Evolutionary conservation across 2,797 vertebrate genomes (phyloP).

Genomic region (Hoplostethus atlanticus): DNA sequence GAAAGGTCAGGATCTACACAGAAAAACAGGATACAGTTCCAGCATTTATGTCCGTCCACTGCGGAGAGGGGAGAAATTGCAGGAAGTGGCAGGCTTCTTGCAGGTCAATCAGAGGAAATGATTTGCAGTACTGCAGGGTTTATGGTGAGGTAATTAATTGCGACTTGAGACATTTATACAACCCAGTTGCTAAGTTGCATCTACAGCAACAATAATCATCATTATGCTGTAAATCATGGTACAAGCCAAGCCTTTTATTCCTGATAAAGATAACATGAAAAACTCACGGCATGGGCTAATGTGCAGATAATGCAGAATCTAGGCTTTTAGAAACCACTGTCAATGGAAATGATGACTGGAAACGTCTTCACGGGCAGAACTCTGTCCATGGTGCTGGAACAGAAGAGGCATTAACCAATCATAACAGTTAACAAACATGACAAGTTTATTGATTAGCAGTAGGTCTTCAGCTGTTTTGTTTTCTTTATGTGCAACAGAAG

Average conservation of each 20-base stretch:
- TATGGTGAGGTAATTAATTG: constrained; percentile 44
- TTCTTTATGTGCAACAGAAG: too few species aligned
- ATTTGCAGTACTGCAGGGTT: constrained; percentile 26
- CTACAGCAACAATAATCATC: neutral
- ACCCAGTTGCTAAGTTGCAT: constrained; percentile 6
- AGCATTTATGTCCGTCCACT: constrained; percentile 27
- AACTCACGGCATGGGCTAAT: neutral
- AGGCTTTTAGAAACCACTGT: neutral
- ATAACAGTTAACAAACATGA: neutral
- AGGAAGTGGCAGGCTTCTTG: constrained; percentile 28
- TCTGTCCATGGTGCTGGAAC: constrained; percentile 82
- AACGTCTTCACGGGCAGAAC: constrained; percentile 21
- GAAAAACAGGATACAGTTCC: constrained; percentile 62
- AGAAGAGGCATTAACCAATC: constrained; percentile 6
- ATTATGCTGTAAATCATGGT: constrained; percentile 6
- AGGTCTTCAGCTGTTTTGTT: neutral
- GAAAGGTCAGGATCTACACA: neutral
- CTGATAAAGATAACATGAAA: constrained; percentile 12
- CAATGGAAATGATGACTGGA: neutral
- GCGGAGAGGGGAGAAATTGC: constrained; percentile 18
- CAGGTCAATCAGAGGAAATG: constrained; percentile 44
- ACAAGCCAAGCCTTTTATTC: neutral
- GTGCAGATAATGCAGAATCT: neutral
- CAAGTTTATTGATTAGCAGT: neutral
- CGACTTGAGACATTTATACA: constrained; percentile 12